Evolutionary conservation across 2,113 vertebrate genomes (phyloP).

Genomic region (Platysteira castanea): DNA sequence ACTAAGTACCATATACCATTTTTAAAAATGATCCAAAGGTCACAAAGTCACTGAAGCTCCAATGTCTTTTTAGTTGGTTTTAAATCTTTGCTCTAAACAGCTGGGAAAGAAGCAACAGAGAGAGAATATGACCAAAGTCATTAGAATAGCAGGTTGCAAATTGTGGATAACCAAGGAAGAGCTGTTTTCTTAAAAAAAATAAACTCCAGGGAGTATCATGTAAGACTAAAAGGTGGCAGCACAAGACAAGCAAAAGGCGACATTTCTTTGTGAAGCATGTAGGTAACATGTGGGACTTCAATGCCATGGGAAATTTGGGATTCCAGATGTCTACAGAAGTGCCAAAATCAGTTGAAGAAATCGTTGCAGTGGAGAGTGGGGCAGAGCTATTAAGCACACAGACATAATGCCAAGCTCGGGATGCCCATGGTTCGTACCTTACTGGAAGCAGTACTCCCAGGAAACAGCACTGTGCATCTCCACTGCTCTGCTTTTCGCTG

Average conservation of each 20-base stretch:
- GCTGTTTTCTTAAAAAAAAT: neutral
- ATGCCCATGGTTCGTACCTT: neutral
- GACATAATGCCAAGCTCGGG: neutral
- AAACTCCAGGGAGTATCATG: neutral
- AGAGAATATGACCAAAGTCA: neutral
- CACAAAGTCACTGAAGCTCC: neutral
- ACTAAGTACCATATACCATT: accelerated
- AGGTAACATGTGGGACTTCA: neutral
- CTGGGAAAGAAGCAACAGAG: neutral
- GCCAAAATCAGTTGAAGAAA: neutral
- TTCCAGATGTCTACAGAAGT: neutral
- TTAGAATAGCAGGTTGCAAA: neutral
- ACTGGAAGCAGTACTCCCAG: neutral
- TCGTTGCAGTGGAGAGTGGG: neutral
- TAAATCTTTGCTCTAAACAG: neutral
- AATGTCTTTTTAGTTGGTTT: neutral
- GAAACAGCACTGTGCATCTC: neutral
- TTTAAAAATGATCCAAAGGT: neutral
- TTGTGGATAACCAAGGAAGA: neutral
- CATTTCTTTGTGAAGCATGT: neutral
- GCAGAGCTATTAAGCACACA: neutral
- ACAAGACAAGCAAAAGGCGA: neutral
- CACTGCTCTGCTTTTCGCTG: neutral
- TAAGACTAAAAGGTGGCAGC: neutral
- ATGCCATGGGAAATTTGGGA: neutral